A percentile compares a stretch with the other conserved stretches of the same genome.
Evolutionary conservation across 2,113 vertebrate genomes (phyloP).

Genomic region (Ochotona princeps): DNA sequence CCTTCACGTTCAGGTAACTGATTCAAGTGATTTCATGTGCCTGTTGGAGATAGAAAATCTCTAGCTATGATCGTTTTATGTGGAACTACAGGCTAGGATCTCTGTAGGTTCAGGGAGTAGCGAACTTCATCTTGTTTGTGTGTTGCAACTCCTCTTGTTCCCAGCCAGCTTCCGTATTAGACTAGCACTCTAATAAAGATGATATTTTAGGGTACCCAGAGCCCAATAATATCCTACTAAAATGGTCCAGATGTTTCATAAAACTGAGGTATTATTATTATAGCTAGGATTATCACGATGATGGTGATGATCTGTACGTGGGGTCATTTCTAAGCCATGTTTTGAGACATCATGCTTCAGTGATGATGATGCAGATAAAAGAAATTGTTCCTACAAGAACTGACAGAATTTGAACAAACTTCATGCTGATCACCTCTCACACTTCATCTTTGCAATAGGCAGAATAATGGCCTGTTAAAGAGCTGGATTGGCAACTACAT

Average conservation of each 20-base stretch:
- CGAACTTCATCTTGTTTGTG: slow-evolving; percentile 9
- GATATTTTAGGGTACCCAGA: not conserved
- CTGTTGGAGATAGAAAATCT: not conserved
- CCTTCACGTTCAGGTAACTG: not conserved
- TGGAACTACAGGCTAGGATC: not conserved
- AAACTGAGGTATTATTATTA: not conserved
- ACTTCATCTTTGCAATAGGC: not conserved
- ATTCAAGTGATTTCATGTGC: not conserved
- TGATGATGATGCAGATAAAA: not conserved
- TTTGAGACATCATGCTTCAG: not conserved
- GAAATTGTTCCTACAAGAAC: not conserved
- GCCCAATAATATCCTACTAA: not conserved
- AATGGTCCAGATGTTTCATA: not conserved
- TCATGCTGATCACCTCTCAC: not conserved
- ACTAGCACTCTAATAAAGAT: slow-evolving; percentile 33
- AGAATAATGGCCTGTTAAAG: not conserved
- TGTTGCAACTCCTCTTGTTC: slow-evolving; percentile 16
- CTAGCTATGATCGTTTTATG: not conserved
- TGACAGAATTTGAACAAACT: not conserved
- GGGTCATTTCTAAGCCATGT: not conserved
- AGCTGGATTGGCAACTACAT: not conserved
- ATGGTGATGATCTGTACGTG: not conserved
- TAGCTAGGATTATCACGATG: not conserved
- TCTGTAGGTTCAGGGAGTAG: not conserved
- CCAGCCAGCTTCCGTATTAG: slow-evolving; percentile 55